Evolutionary conservation across 2,888 invertebrate species (phyloP).

Genomic region (Orthonevra nobilis): DNA sequence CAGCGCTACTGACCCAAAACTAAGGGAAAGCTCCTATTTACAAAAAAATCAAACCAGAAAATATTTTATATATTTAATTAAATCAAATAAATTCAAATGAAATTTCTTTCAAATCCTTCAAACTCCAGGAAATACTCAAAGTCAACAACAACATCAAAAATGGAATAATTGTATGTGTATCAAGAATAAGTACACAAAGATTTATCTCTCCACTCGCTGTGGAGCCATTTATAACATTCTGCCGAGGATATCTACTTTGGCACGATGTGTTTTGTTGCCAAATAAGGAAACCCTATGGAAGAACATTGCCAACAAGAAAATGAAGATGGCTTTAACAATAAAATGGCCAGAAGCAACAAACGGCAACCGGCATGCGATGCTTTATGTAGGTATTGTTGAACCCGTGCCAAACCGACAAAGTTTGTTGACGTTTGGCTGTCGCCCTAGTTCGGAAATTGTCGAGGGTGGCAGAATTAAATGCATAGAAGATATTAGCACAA

Average conservation of each 20-base stretch:
- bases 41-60: too few relatives aligned
- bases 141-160: too few relatives aligned
- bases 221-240: constrained; percentile 25
- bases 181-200: constrained; percentile 50
- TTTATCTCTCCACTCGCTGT: constrained; percentile 37
- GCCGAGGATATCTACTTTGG: constrained; percentile 20
- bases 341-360: constrained; percentile 57
- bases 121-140: too few relatives aligned
- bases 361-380: constrained; percentile 59
- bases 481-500: constrained; percentile 39
- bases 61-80: too few relatives aligned
- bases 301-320: constrained; percentile 19
- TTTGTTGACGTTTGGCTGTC: constrained; percentile 65
- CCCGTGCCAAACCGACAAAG: constrained; percentile 55
- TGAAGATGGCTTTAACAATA: constrained; percentile 27
- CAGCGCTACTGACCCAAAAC: too few relatives aligned
- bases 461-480: constrained; percentile 51
- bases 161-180: too few relatives aligned
- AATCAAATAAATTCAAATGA: too few relatives aligned
- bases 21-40: too few relatives aligned
- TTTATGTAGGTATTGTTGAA: constrained; percentile 48
- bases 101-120: too few relatives aligned
- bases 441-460: constrained; percentile 6
- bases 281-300: constrained; percentile 14
- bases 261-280: constrained; percentile 45